Conservation (phyloP, 2,113 vertebrate species). For the Tragulus kanchil region DNA sequence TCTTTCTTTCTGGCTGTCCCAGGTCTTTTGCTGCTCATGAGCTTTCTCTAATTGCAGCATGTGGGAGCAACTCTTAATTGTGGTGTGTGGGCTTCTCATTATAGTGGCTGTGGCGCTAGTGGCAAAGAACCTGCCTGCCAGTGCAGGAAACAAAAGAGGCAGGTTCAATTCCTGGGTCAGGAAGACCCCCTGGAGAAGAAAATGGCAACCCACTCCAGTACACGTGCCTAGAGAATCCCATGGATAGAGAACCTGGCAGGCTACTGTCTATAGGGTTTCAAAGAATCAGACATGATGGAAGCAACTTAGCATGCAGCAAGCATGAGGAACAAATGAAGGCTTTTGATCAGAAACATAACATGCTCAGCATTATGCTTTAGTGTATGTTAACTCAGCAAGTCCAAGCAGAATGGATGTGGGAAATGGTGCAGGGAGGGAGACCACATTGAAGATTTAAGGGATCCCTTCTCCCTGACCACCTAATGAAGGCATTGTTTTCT, state of each 20-base stretch:
- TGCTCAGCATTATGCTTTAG: not conserved
- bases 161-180: too few species aligned
- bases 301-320: too few species aligned
- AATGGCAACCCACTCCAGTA: too few species aligned
- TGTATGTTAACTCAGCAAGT: not conserved
- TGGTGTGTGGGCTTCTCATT: not conserved
- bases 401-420: conserved; percentile 34
- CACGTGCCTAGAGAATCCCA: too few species aligned
- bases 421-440: not conserved
- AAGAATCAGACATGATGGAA: too few species aligned
- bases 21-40: not conserved
- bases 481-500: conserved; percentile 37
- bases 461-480: not conserved
- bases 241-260: too few species aligned
- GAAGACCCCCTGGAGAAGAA: too few species aligned
- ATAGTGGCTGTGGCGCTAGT: not conserved
- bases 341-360: conserved; percentile 45
- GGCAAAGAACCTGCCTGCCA: too few species aligned
- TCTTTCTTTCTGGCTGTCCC: not conserved
- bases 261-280: too few species aligned
- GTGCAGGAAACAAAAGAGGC: too few species aligned
- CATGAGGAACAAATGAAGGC: not conserved
- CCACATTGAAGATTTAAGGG: conserved; percentile 22
- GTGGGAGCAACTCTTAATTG: not conserved
- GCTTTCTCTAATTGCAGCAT: not conserved